These are phyloP conservation scores for Leucopternis melanops DNA, from an alignment of 2,113 vertebrate species.

Conservation along the genomic window DNA sequence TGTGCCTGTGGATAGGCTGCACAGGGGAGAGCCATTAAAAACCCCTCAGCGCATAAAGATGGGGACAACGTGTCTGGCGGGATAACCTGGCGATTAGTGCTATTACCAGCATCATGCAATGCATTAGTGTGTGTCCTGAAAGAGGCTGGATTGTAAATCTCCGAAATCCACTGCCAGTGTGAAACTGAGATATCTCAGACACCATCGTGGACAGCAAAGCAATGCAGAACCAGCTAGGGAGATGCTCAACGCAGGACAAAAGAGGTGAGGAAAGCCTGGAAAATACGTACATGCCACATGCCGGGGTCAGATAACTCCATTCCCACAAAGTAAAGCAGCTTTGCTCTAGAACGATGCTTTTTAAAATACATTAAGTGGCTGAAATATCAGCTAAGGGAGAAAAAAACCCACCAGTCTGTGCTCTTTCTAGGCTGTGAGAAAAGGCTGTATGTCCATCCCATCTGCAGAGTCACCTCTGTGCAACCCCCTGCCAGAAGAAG, in stretches of 20 bases:
- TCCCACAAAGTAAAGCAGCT: background rate
- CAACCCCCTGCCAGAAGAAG: background rate
- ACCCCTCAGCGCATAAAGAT: background rate
- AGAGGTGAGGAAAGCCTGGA: background rate
- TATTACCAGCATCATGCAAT: background rate
- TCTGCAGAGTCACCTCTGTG: background rate
- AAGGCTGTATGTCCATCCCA: background rate
- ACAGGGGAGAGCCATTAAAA: slow-evolving; percentile 51
- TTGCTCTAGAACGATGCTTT: background rate
- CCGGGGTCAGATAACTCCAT: background rate
- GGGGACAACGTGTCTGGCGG: slow-evolving; percentile 44
- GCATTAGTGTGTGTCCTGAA: background rate
- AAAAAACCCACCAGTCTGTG: background rate
- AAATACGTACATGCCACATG: background rate
- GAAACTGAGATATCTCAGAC: slow-evolving; percentile 23
- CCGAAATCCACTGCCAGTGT: background rate
- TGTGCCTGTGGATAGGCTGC: too few relatives aligned
- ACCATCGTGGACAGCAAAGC: background rate
- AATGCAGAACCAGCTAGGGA: background rate
- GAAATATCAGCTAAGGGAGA: background rate
- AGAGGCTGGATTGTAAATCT: background rate
- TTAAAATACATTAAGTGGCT: background rate
- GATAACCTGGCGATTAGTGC: background rate
- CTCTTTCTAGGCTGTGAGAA: background rate
- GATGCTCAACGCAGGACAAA: background rate